phyloP scores from a whole-genome alignment of 2,113 vertebrate species.

The Lophotis ruficrista region DNA sequence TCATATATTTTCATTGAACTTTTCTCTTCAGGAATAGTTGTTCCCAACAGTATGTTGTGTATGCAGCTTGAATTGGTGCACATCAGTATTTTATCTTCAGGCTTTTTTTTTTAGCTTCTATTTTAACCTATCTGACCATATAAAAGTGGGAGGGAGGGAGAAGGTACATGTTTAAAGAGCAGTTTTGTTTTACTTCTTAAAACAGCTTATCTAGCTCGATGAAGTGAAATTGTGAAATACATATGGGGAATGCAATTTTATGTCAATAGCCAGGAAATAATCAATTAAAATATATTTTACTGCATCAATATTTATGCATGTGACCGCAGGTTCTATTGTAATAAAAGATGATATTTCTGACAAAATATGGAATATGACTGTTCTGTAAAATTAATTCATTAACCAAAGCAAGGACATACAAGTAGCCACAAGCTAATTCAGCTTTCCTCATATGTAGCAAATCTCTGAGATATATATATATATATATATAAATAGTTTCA shows the following conservation, averaged over 20 bases:
- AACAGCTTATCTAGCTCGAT: background rate
- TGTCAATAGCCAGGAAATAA: background rate
- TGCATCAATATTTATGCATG: constrained; percentile 26
- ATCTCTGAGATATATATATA: background rate
- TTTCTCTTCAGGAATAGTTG: background rate
- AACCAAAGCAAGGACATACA: background rate
- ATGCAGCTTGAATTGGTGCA: background rate
- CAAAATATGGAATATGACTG: background rate
- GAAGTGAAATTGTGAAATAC: background rate
- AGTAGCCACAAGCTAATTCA: background rate
- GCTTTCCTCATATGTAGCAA: background rate
- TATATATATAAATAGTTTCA: background rate
- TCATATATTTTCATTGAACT: background rate
- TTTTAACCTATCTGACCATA: background rate
- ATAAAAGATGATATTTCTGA: constrained; percentile 37
- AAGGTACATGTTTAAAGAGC: background rate
- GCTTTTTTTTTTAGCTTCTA: background rate
- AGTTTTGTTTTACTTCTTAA: background rate
- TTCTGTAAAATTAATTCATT: background rate
- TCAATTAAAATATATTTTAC: background rate
- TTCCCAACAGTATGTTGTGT: background rate
- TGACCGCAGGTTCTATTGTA: background rate
- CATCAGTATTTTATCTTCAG: background rate
- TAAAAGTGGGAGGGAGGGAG: background rate
- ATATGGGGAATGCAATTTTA: background rate